Base-by-base conservation (phyloP, 2,797 vertebrate genomes). In the Lycodopsis pacificus region DNA sequence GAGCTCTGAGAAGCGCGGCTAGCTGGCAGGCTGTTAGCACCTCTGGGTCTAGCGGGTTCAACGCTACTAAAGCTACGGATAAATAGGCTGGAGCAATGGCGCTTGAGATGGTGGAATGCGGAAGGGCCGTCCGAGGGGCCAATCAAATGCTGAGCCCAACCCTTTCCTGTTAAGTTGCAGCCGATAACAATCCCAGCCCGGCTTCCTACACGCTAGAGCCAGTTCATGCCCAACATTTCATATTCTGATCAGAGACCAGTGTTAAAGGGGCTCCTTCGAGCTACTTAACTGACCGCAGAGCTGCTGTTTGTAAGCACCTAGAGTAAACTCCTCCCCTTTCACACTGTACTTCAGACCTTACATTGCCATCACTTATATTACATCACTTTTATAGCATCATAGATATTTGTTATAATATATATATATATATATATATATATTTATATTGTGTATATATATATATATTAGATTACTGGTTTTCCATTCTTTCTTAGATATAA, bases 391-490 rank as follows among this genome's bases (percentile, higher is more conserved):
- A 92, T 91, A 94, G 92, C 89, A 87, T 92, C 83, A 88, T 88
- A 91, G 81, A 94, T 92, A 93, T 91, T 90, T 93, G 90, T 89
- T 91, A 91, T 87, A 85, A 83, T 88, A 89, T 88, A 92, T 80
- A 86, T 88, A 40, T 80, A 81, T 75, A 77, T 80, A 78, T 80
- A 80, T 54, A 82, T 75, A 79, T 80, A 79, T 95, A 94, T 94
- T 94, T 95, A 91, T 80, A 86, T 88, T 65, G 46, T 54, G 65
- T 59, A 40, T 77, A 22, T 86, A 71, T 93, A 88, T 92, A 91
- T 95, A 94, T 94, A 94, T 95, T 94, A 95, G 91, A 93, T 93
- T 88, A 94, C 93, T 90, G 92, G 86, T 92, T 92, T 92, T 94
- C 87, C 89, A 91, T 93, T 93, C 89, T 94, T 92, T 92, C 84